Conservation (phyloP, 2,113 vertebrate species). For the Sprattus sprattus region DNA sequence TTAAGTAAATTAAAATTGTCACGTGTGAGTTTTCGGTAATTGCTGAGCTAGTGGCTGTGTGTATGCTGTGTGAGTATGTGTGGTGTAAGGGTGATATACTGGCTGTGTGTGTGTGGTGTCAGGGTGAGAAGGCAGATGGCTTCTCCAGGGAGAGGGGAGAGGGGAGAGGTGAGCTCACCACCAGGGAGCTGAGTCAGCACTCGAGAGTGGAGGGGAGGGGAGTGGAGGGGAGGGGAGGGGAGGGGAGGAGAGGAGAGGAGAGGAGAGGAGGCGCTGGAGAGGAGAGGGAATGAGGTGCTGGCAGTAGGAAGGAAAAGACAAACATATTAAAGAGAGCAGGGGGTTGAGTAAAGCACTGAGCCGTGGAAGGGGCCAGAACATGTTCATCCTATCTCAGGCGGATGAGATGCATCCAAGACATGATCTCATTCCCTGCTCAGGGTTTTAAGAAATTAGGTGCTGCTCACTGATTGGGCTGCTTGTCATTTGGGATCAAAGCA, state of each 20-base stretch:
- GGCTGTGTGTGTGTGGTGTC: background rate
- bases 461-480: background rate
- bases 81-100: background rate
- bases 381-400: background rate
- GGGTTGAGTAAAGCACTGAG: background rate
- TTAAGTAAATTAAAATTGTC: background rate
- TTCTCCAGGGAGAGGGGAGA: conserved; percentile 22
- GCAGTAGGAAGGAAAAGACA: background rate
- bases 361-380: background rate
- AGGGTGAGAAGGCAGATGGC: conserved; percentile 39
- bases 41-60: background rate
- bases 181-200: conserved; percentile 35
- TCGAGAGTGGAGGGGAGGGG: conserved; percentile 16
- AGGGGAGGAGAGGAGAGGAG: conserved; percentile 10
- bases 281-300: background rate
- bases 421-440: background rate
- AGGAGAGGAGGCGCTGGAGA: conserved; percentile 2
- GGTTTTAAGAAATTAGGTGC: background rate
- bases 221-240: conserved; percentile 20
- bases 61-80: background rate
- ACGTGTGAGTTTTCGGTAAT: background rate
- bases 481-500: background rate
- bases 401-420: background rate
- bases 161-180: conserved; percentile 2
- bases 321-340: background rate